Percentiles rank a stretch among this genome's conserved stretches.
Conservation (phyloP, 2,113 vertebrate genomes). For the Fulmarus glacialis region DNA sequence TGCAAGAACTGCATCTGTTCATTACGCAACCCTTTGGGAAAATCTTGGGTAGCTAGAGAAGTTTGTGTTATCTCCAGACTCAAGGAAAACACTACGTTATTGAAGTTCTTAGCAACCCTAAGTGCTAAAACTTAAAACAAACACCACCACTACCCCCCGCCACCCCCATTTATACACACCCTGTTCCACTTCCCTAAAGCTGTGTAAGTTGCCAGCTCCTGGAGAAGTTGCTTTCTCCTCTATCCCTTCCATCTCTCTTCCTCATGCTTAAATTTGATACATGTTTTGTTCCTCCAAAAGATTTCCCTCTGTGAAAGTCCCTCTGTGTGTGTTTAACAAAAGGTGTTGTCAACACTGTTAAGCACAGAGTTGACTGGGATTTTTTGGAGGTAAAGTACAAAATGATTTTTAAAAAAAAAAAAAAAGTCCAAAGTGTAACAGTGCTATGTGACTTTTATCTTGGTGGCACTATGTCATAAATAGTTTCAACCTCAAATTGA, state of each 20-base stretch:
- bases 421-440: constrained; percentile 73
- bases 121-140: constrained; percentile 36
- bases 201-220: neutral
- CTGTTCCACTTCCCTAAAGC: constrained; percentile 21
- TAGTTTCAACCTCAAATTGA: constrained; percentile 69
- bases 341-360: neutral
- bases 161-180: neutral
- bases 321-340: constrained; percentile 14
- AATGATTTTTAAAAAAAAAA: constrained; percentile 16
- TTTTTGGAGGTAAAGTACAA: constrained; percentile 66
- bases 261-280: neutral
- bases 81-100: neutral
- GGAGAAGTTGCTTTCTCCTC: neutral
- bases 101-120: constrained; percentile 18
- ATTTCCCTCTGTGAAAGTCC: neutral
- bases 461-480: constrained; percentile 55
- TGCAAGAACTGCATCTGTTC: neutral
- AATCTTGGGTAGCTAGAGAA: neutral
- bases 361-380: neutral
- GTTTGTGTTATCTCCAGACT: neutral
- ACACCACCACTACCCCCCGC: neutral
- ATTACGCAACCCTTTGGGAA: neutral
- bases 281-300: neutral
- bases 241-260: constrained; percentile 50
- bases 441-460: constrained; percentile 68